Base-by-base conservation (phyloP, 1,140 invertebrate species). In the Rhynchophorus ferrugineus region DNA sequence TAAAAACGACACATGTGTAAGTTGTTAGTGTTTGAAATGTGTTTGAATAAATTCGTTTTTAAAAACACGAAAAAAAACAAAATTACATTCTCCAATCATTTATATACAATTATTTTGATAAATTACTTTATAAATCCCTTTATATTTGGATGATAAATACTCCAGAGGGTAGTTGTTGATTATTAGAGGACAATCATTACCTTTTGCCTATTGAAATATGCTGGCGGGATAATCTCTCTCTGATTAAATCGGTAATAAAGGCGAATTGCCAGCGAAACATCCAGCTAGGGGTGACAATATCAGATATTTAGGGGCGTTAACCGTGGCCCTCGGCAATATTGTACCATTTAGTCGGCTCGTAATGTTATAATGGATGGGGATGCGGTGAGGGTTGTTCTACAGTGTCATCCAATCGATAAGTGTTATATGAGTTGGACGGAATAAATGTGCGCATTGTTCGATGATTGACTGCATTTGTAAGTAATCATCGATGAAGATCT, bases 241-340 rank as follows among this genome's bases (percentile, higher is more conserved):
- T 55, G 46, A 55, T 55, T 55, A 55, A 55, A 55, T 41, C 39
- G 53, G 53, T 46, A 55, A 55, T 55, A 55, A 55, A 55, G 53
- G 44, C 44, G 49, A 49, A 55, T 55, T 55, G 53, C 41, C 53
- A 55, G 46, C 44, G 46, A 55, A 55, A 55, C 44, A 55, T 55
- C 36, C 47, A 49, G n/a, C n/a, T n/a, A n/a, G 47, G 53, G 53
- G 53, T 55, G 53, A 44, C 53, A 55, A 55, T 55, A 55, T 49
- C 53, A 49, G 44, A 47, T 54, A 44, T 34, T 52, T 24, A 22
- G 44, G 42, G 49, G 44, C 11, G 44, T 54, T 37, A 41, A 19
- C 39, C 45, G 45, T 24, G 45, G 53, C 53, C 53, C 46, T 55
- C 53, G 29, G 47, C 53, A 55, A 55, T 55, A 55, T 55, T 55